Evolutionary conservation across 2,888 invertebrate species (phyloP).

Genomic region (Autographa pulchrina): DNA sequence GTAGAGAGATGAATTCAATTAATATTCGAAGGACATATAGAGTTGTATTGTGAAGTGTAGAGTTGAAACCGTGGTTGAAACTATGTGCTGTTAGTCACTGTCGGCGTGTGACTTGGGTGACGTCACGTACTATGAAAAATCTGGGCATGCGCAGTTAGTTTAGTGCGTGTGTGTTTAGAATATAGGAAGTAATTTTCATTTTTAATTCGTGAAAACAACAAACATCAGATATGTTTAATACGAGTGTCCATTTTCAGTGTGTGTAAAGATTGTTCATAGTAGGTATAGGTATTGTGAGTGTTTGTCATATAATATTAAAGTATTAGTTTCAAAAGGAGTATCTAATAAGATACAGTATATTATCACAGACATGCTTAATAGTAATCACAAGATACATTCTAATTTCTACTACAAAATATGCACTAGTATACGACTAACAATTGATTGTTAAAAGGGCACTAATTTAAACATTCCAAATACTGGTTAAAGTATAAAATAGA

Average conservation of each 20-base stretch:
- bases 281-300: constrained; percentile 28
- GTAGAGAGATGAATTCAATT: constrained; percentile 43
- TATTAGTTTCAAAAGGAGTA: constrained; percentile 34
- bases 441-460: constrained; percentile 7
- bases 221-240: background rate
- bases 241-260: background rate
- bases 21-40: constrained; percentile 16
- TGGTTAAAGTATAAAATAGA: constrained; percentile 7
- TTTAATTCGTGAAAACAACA: background rate
- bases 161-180: background rate
- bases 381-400: constrained; percentile 26
- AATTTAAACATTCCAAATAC: constrained; percentile 36
- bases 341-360: constrained; percentile 33
- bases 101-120: constrained; percentile 37
- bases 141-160: background rate
- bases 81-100: constrained; percentile 59
- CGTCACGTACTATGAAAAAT: constrained; percentile 38
- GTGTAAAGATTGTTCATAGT: constrained; percentile 33
- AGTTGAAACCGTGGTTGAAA: constrained; percentile 47
- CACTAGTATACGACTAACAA: constrained; percentile 13
- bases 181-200: background rate
- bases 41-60: constrained; percentile 38
- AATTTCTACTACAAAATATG: constrained; percentile 35
- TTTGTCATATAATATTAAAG: constrained; percentile 17
- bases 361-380: constrained; percentile 52